phyloP scores from a whole-genome alignment of 1,140 invertebrate species.

The Colletes latitarsis region DNA sequence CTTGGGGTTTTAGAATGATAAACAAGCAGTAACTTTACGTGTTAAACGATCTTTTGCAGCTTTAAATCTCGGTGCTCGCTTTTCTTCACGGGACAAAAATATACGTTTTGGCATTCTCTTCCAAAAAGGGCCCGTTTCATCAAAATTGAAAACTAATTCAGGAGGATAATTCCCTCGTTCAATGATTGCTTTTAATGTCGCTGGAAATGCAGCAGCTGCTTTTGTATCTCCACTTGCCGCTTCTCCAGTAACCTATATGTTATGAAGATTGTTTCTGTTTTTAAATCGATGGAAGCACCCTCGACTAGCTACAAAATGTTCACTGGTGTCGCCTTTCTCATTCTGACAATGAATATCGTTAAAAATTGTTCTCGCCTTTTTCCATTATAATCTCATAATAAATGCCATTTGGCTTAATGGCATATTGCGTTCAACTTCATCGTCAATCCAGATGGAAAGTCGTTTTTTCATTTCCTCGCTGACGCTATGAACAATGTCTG shows the following conservation, averaged over 20 bases:
- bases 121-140: conserved; percentile 73
- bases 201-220: conserved; percentile 13
- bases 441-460: conserved; percentile 22
- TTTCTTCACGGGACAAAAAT: conserved; percentile 70
- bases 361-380: conserved; percentile 25
- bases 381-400: conserved; percentile 29
- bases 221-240: conserved; percentile 28
- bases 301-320: conserved; percentile 20
- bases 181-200: conserved; percentile 25
- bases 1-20: conserved; percentile 75
- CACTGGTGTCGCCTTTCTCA: conserved; percentile 27
- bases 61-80: conserved; percentile 71
- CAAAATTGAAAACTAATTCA: conserved; percentile 69
- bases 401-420: conserved; percentile 24
- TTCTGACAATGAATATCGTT: conserved; percentile 29
- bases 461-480: conserved; percentile 22
- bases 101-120: conserved; percentile 72
- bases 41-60: conserved; percentile 72
- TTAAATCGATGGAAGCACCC: conserved; percentile 25
- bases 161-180: conserved; percentile 23
- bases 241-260: conserved; percentile 26
- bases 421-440: conserved; percentile 25
- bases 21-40: conserved; percentile 77
- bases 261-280: conserved; percentile 29
- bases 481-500: too few species aligned